Conservation (phyloP, 1,140 invertebrate species). For the Drosophila watanabei region DNA sequence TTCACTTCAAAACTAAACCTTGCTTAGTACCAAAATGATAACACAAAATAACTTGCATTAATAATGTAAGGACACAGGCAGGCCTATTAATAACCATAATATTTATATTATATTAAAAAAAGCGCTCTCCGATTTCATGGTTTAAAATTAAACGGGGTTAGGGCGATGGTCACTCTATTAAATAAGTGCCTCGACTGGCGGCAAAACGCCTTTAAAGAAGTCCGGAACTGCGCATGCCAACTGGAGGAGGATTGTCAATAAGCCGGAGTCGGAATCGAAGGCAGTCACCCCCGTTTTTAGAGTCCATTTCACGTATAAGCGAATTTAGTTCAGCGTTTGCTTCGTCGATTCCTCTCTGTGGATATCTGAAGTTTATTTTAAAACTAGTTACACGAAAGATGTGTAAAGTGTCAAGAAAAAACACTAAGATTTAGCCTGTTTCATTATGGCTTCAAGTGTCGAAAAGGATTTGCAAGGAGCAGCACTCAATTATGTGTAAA, state of each 20-base stretch:
- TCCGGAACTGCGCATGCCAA: conserved; percentile 34
- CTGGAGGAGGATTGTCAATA: conserved; percentile 26
- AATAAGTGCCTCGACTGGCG: not conserved
- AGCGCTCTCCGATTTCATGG: too few species aligned
- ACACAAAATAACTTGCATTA: not conserved
- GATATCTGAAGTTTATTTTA: conserved; percentile 36
- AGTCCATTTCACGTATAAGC: conserved; percentile 59
- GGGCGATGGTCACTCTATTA: not conserved
- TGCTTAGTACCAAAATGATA: not conserved
- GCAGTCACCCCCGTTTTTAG: conserved; percentile 40
- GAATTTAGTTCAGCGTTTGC: conserved; percentile 81
- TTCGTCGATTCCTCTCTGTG: conserved; percentile 60
- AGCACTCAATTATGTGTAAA: conserved; percentile 31
- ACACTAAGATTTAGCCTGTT: not conserved
- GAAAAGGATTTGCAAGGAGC: not conserved
- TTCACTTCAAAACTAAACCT: not conserved
- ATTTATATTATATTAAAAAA: not conserved
- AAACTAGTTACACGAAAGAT: conserved; percentile 34
- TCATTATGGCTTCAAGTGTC: conserved; percentile 9
- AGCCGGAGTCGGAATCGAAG: conserved; percentile 30
- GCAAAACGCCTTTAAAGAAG: conserved; percentile 19
- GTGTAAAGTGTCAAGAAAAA: conserved; percentile 4
- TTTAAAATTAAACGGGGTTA: not conserved
- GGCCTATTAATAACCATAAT: not conserved
- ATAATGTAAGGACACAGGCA: not conserved